Evolutionary conservation across 2,797 vertebrate genomes (phyloP), one percentile per base, ranked within the genome.

Genomic region (Alectoris magna): DNA sequence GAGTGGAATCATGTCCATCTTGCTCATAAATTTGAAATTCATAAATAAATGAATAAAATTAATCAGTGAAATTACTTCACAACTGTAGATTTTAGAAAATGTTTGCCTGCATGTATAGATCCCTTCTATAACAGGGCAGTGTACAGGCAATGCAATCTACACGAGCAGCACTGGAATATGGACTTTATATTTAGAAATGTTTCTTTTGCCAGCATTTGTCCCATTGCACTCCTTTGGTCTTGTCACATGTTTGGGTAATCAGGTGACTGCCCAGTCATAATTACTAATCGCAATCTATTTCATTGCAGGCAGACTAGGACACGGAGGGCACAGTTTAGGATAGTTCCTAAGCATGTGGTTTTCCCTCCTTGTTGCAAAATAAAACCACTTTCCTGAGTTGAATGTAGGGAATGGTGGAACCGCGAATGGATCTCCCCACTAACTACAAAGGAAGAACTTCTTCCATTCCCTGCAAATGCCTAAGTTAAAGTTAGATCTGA

Each of bases 341-440:
- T 72, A 71, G 41, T 24, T 84, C 75, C 64, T 51, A 31, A 93
- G 14, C 60, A 13, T 8, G 6, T 87, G 72, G 2, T 87, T 91
- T 92, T 43, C 55, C 90, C 79, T 71, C 29, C 29, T 43, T 10
- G 1, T 39, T 91, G 72, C 58, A 77, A 92, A 94, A 91, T n/a
- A 71, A 80, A 68, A 44, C 14, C 2, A 41, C 18, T 80, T 84
- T 89, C 58, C 44, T 85, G 48, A 49, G 22, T 0, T 2, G 44
- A 5, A 72, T 1, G 2, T 7, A 14, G 36, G 41, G 62, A 88
- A 77, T 21, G 7, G 44, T 21, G 31, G 39, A 79, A 34, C 16
- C 5, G 2, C 53, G 76, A 39, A 16, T 1, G 77, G 79, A 85
- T 60, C 36, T 83, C 31, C 31, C 23, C 2, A 0, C 17, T 81